These are phyloP conservation scores for Coccyzus lansbergi DNA, from an alignment of 2,797 vertebrate genomes.

Conservation along the genomic window DNA sequence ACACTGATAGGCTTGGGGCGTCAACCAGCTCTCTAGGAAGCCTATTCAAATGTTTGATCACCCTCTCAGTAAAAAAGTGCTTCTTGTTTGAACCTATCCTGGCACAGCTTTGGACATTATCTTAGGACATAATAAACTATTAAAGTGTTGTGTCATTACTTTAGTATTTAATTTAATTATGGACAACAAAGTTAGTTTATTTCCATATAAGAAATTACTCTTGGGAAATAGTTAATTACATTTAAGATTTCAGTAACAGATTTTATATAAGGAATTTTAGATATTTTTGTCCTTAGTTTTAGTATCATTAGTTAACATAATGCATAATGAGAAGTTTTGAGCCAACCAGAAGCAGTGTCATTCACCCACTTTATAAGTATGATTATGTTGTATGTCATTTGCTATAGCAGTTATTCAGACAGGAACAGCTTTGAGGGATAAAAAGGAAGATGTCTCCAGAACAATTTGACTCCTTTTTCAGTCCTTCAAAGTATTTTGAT, in stretches of 20 bases:
- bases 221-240: background rate
- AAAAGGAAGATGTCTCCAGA: background rate
- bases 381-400: background rate
- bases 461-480: background rate
- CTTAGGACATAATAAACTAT: background rate
- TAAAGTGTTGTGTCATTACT: background rate
- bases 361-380: background rate
- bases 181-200: background rate
- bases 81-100: background rate
- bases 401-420: background rate
- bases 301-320: background rate
- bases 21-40: background rate
- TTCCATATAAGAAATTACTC: background rate
- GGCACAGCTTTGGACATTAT: background rate
- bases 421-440: conserved; percentile 5
- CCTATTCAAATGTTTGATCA: background rate
- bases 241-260: background rate
- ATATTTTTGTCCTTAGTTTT: background rate
- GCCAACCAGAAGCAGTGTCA: background rate
- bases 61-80: background rate
- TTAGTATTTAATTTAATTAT: background rate
- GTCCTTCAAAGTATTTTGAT: background rate
- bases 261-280: background rate
- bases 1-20: no score
- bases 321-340: background rate